These are phyloP conservation scores for Eilema sororculum DNA, from an alignment of 2,888 invertebrate species.

Conservation along the genomic window DNA sequence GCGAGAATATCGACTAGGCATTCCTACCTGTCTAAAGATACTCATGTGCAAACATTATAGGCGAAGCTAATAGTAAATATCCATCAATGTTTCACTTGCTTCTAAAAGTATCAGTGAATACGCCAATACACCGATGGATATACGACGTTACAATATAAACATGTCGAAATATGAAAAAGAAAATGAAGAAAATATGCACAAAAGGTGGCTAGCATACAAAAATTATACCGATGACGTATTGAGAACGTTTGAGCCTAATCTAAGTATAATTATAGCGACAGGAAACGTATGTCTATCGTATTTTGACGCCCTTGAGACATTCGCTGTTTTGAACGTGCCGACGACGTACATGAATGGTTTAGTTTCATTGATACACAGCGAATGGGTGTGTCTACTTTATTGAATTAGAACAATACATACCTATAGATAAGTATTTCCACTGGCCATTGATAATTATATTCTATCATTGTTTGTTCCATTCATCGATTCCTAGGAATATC, in stretches of 20 bases:
- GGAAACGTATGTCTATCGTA: slow-evolving; percentile 65
- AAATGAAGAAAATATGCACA: slow-evolving; percentile 34
- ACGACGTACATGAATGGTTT: slow-evolving; percentile 74
- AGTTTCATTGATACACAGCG: slow-evolving; percentile 68
- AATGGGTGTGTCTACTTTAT: slow-evolving; percentile 66
- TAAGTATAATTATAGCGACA: slow-evolving; percentile 48
- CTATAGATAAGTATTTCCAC: not conserved
- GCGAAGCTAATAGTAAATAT: slow-evolving; percentile 39
- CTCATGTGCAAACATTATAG: slow-evolving; percentile 11
- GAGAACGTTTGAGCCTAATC: slow-evolving; percentile 29
- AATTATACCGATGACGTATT: slow-evolving; percentile 26
- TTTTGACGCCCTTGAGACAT: slow-evolving; percentile 67
- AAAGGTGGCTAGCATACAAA: slow-evolving; percentile 23
- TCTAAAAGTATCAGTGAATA: slow-evolving; percentile 36
- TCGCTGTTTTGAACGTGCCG: slow-evolving; percentile 66
- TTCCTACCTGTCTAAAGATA: slow-evolving; percentile 37
- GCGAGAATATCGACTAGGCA: slow-evolving; percentile 32
- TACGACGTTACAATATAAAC: slow-evolving; percentile 39
- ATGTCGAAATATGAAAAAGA: slow-evolving; percentile 20
- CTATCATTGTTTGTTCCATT: not conserved
- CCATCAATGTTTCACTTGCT: slow-evolving; percentile 39
- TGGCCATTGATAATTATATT: not conserved
- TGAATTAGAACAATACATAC: slow-evolving; percentile 2
- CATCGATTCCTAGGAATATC: not conserved
- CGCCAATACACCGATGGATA: slow-evolving; percentile 24